phyloP scores from a whole-genome alignment of 2,888 invertebrate genomes.

The Thereva unica region DNA sequence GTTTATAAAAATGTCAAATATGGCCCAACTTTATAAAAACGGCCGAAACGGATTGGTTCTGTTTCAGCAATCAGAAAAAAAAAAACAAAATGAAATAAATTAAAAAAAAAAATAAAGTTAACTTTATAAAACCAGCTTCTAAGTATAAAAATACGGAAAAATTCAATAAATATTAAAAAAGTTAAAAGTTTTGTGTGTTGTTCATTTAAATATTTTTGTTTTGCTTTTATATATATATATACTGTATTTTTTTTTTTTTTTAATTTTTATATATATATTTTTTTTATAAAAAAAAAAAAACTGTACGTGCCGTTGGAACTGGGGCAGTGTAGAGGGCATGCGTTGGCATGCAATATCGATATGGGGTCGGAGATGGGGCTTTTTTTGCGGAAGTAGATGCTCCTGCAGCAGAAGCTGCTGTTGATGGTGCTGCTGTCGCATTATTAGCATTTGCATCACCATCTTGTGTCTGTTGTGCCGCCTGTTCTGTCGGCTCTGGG shows the following conservation, averaged over 20 bases:
- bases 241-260: constrained; percentile 12
- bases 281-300: constrained; percentile 42
- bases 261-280: constrained; percentile 13
- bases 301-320: constrained; percentile 66
- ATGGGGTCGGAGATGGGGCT: constrained; percentile 53
- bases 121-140: too few species aligned
- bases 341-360: constrained; percentile 66
- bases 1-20: too few species aligned
- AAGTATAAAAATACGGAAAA: too few species aligned
- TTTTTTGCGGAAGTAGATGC: constrained; percentile 52
- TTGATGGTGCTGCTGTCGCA: constrained; percentile 17
- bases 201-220: too few species aligned
- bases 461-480: constrained; percentile 45
- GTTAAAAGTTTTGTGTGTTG: too few species aligned
- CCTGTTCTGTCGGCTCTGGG: constrained; percentile 48
- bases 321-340: constrained; percentile 66
- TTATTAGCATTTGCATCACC: constrained; percentile 27
- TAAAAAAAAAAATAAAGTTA: too few species aligned
- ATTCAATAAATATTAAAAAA: too few species aligned
- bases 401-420: constrained; percentile 50
- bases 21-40: too few species aligned
- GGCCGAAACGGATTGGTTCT: too few species aligned
- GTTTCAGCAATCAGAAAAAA: too few species aligned
- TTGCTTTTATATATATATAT: constrained; percentile 1
- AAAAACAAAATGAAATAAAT: too few species aligned